These are phyloP conservation scores for Anodontia alba DNA, from an alignment of 2,888 invertebrate species.

Conservation along the genomic window DNA sequence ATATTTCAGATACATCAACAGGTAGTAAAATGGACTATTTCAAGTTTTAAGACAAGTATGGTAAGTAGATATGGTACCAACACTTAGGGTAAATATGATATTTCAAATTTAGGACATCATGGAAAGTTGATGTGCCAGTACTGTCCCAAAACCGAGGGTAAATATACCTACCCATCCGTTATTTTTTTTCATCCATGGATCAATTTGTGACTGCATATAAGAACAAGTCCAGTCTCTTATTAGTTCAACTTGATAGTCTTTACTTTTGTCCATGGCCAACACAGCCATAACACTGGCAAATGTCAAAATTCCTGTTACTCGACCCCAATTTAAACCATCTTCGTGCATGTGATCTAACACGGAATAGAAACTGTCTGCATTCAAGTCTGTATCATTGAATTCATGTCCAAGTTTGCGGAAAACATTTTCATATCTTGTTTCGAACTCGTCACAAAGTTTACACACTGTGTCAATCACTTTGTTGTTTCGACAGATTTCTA, in stretches of 20 bases:
- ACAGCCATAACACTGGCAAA: slow-evolving; percentile 83
- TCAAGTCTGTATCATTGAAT: slow-evolving; percentile 61
- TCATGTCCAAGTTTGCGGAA: slow-evolving; percentile 75
- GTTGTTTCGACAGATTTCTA: slow-evolving; percentile 63
- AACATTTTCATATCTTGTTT: slow-evolving; percentile 74
- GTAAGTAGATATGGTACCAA: too few relatives aligned
- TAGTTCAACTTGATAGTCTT: slow-evolving; percentile 78
- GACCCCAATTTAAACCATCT: slow-evolving; percentile 84
- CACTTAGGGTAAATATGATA: too few relatives aligned
- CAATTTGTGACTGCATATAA: slow-evolving; percentile 81
- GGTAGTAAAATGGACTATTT: too few relatives aligned
- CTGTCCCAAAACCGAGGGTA: too few relatives aligned
- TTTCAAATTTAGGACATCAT: too few relatives aligned
- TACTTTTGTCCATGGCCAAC: slow-evolving; percentile 78
- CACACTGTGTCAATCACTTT: slow-evolving; percentile 67
- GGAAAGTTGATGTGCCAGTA: too few relatives aligned
- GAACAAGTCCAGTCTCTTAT: slow-evolving; percentile 82
- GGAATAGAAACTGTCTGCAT: slow-evolving; percentile 76
- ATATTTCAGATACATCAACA: too few relatives aligned
- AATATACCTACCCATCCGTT: slow-evolving; percentile 83
- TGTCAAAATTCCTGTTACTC: slow-evolving; percentile 83
- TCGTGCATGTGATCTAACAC: slow-evolving; percentile 83
- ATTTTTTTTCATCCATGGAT: slow-evolving; percentile 83
- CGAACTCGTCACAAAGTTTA: slow-evolving; percentile 80
- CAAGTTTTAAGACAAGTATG: too few relatives aligned